These are phyloP conservation scores for Unio delphinus DNA, from an alignment of 2,888 invertebrate genomes.

Conservation along the genomic window DNA sequence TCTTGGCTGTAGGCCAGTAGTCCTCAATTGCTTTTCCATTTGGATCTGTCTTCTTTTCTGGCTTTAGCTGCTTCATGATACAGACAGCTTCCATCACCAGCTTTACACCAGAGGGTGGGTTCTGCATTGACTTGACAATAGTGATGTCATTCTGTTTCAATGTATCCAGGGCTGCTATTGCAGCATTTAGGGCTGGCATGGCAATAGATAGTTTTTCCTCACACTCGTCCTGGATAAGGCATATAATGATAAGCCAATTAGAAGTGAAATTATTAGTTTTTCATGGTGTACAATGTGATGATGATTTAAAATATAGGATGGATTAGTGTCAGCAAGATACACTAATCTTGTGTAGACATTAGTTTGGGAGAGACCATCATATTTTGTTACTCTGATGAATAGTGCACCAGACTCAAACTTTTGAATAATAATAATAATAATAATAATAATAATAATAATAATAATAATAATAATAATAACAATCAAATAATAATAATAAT, in stretches of 20 bases:
- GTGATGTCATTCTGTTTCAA: slow-evolving; percentile 71
- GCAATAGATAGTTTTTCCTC: slow-evolving; percentile 68
- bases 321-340: too few relatives aligned
- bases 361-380: too few relatives aligned
- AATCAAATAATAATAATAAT: too few relatives aligned
- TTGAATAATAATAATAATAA: too few relatives aligned
- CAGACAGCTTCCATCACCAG: slow-evolving; percentile 71
- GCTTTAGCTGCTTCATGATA: slow-evolving; percentile 69
- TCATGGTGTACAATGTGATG: too few relatives aligned
- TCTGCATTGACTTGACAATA: slow-evolving; percentile 68
- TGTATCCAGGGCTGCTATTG: slow-evolving; percentile 68
- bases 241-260: not conserved
- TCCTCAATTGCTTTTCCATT: slow-evolving; percentile 66
- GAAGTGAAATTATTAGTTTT: too few relatives aligned
- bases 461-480: too few relatives aligned
- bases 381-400: too few relatives aligned
- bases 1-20: slow-evolving; percentile 70
- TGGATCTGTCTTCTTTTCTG: slow-evolving; percentile 65
- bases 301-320: too few relatives aligned
- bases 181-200: slow-evolving; percentile 70
- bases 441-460: too few relatives aligned
- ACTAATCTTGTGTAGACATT: too few relatives aligned
- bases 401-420: too few relatives aligned
- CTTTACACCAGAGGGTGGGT: slow-evolving; percentile 68
- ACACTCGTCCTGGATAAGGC: slow-evolving; percentile 64